Conservation (phyloP, 2,797 vertebrate species). For the Cuniculus paca region DNA sequence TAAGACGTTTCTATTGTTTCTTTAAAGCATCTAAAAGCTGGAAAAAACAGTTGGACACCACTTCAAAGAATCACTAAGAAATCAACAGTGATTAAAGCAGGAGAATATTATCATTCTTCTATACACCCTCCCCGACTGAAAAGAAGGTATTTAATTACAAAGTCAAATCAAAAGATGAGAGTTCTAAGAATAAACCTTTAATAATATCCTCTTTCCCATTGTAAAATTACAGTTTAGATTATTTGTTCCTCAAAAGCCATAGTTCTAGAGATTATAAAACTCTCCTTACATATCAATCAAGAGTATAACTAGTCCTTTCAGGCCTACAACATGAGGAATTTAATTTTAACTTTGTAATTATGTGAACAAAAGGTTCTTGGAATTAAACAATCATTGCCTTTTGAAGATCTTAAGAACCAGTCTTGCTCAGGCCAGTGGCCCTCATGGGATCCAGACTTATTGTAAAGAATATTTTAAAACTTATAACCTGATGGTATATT, state of each 20-base stretch:
- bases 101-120: background rate
- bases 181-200: constrained; percentile 60
- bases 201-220: constrained; percentile 38
- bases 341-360: constrained; percentile 67
- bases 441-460: background rate
- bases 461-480: too few relatives aligned
- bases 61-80: constrained; percentile 63
- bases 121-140: background rate
- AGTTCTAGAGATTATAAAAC: constrained; percentile 64
- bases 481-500: too few relatives aligned
- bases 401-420: background rate
- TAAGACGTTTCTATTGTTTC: constrained; percentile 56
- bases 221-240: constrained; percentile 58
- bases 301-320: constrained; percentile 70
- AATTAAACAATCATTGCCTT: constrained; percentile 51
- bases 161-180: constrained; percentile 59
- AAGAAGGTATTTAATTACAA: constrained; percentile 62
- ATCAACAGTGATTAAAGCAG: constrained; percentile 2
- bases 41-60: background rate
- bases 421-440: background rate
- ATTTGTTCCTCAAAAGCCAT: constrained; percentile 56
- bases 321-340: background rate
- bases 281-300: constrained; percentile 44
- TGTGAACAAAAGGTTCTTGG: constrained; percentile 3
- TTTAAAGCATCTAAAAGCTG: background rate